A percentile compares a stretch with the other conserved stretches of the same genome.
Evolutionary conservation across 2,113 vertebrate species (phyloP).

Genomic region (Neogobius melanostomus): DNA sequence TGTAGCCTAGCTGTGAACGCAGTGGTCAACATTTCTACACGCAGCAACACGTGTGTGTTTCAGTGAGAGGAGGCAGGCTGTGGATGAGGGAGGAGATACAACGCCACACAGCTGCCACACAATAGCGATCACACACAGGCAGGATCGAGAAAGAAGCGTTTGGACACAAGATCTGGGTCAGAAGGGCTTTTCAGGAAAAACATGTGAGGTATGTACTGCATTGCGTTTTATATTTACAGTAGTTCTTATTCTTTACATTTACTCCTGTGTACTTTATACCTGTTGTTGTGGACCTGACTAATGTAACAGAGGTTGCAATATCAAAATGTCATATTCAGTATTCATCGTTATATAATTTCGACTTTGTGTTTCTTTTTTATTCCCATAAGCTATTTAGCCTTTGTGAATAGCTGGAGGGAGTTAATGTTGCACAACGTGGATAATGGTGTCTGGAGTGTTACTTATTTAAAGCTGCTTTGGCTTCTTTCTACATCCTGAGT

Average conservation of each 20-base stretch:
- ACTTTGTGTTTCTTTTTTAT: not conserved
- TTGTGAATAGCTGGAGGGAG: not conserved
- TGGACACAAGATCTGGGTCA: conserved; percentile 10
- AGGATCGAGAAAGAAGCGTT: conserved; percentile 22
- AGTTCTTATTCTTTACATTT: too few species aligned
- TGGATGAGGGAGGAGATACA: not conserved
- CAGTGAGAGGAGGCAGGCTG: not conserved
- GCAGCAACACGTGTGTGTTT: not conserved
- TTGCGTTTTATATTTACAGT: too few species aligned
- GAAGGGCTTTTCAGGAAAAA: conserved; percentile 5
- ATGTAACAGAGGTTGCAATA: not conserved
- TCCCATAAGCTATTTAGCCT: not conserved
- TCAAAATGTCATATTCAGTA: not conserved
- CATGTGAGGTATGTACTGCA: conserved; percentile 55
- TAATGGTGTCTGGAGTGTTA: not conserved
- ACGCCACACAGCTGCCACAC: not conserved
- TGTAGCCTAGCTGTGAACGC: too few species aligned
- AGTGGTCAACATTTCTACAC: too few species aligned
- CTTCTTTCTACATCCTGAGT: not conserved
- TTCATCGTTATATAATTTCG: not conserved
- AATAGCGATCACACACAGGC: conserved; percentile 12
- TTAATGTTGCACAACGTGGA: not conserved
- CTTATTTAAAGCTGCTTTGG: conserved; percentile 1
- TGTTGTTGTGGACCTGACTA: not conserved
- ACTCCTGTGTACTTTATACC: not conserved